Conservation (phyloP, 37 sponge, comb jelly and placozoan genomes). For the Oopsacas minuta region DNA sequence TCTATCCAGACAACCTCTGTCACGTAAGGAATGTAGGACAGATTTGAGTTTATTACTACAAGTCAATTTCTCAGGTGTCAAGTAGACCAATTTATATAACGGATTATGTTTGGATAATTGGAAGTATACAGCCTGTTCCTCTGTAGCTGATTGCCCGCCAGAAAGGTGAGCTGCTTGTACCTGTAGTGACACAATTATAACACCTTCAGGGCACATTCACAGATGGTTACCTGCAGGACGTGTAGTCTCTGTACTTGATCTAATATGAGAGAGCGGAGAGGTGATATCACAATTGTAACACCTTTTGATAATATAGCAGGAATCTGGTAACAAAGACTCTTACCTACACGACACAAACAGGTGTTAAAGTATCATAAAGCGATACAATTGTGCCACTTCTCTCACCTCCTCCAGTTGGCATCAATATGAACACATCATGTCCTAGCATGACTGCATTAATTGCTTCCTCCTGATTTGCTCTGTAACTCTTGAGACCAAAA, state of each 20-base stretch:
- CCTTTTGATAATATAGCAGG: constrained; percentile 62
- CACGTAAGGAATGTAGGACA: constrained; percentile 33
- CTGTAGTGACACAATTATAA: constrained; percentile 26
- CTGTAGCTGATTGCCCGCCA: constrained; percentile 32
- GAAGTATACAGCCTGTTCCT: constrained; percentile 41
- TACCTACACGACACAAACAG: constrained; percentile 25
- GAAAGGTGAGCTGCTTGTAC: constrained; percentile 76
- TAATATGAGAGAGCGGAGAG: constrained; percentile 85
- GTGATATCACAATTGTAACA: constrained; percentile 91
- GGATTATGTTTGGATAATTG: constrained; percentile 50
- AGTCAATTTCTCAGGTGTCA: constrained; percentile 89
- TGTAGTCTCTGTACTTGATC: constrained; percentile 89
- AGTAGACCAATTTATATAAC: constrained; percentile 65
- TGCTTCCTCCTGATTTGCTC: constrained; percentile 80
- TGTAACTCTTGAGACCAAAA: constrained; percentile 70
- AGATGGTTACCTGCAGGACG: constrained; percentile 26
- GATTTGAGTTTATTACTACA: constrained; percentile 55
- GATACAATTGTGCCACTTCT: background rate
- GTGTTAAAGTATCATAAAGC: background rate
- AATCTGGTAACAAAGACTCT: constrained; percentile 96
- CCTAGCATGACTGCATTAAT: constrained; percentile 74
- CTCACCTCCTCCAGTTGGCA: constrained; percentile 89
- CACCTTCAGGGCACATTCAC: background rate
- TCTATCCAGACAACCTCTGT: constrained; percentile 29
- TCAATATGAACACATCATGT: constrained; percentile 79